Evolutionary conservation across 2,888 invertebrate species (phyloP).

Genomic region (Drymonia ruficornis): DNA sequence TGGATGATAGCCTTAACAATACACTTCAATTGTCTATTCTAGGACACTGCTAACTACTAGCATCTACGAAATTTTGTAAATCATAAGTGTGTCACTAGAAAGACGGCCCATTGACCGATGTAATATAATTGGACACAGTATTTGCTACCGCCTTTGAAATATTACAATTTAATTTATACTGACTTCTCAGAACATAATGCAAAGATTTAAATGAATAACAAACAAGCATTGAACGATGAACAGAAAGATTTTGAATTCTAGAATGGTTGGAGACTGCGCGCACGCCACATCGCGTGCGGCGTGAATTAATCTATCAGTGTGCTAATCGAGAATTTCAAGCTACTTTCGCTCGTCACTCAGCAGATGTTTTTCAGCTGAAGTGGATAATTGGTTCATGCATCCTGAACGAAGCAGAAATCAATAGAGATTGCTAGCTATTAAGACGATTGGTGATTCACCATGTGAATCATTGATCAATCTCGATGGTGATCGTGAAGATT

Average conservation of each 20-base stretch:
- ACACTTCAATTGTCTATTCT: conserved; percentile 11
- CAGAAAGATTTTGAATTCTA: conserved; percentile 41
- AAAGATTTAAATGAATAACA: conserved; percentile 23
- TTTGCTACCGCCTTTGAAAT: conserved; percentile 19
- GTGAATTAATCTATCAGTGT: conserved; percentile 54
- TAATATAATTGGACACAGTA: conserved; percentile 17
- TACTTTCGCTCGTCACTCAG: conserved; percentile 64
- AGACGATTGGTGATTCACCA: conserved; percentile 42
- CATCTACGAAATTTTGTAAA: conserved; percentile 26
- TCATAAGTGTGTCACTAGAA: conserved; percentile 36
- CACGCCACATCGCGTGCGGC: conserved; percentile 69
- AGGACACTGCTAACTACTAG: conserved; percentile 24
- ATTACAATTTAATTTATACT: conserved; percentile 20
- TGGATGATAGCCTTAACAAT: conserved; percentile 1
- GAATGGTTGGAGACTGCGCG: conserved; percentile 33
- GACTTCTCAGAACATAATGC: conserved; percentile 14
- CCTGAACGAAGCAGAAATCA: conserved; percentile 38
- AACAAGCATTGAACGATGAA: conserved; percentile 31
- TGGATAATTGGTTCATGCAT: conserved; percentile 44
- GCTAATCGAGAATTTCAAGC: conserved; percentile 54
- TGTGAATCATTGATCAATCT: conserved; percentile 54
- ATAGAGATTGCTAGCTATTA: conserved; percentile 32
- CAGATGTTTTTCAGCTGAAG: conserved; percentile 44
- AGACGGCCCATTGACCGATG: conserved; percentile 31
- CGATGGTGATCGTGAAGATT: conserved; percentile 38